Conservation (phyloP, 53 echinoderm and acorn worm species). For the Crossaster papposus region DNA sequence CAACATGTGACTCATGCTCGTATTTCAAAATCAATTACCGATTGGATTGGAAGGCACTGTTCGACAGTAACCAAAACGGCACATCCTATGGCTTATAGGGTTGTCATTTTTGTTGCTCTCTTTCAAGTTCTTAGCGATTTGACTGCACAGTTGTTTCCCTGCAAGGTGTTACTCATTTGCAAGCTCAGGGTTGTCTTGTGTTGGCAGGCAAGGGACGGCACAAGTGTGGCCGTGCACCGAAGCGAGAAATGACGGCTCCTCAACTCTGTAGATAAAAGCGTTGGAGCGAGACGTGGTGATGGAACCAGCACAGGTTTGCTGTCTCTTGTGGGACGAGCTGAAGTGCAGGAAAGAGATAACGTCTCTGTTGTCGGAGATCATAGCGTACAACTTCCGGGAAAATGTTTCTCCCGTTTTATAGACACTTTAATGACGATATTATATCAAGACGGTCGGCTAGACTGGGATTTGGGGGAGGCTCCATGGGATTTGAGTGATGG, state of each 20-base stretch:
- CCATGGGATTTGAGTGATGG: background rate
- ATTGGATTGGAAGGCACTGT: too few relatives aligned
- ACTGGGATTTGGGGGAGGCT: background rate
- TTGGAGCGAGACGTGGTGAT: background rate
- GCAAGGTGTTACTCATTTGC: slow-evolving; percentile 11
- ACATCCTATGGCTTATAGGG: too few relatives aligned
- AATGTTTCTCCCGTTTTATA: background rate
- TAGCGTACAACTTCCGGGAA: background rate
- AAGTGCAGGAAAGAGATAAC: slow-evolving; percentile 31
- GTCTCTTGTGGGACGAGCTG: background rate
- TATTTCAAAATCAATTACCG: slow-evolving; percentile 34
- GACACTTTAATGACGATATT: background rate
- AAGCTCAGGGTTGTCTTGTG: background rate
- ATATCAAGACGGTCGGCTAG: background rate
- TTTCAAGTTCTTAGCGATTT: too few relatives aligned
- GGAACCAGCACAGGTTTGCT: background rate
- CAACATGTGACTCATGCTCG: slow-evolving; percentile 13
- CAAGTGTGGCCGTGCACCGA: slow-evolving; percentile 2
- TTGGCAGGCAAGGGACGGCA: background rate
- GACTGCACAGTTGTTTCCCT: background rate
- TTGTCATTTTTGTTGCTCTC: too few relatives aligned
- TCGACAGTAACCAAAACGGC: too few relatives aligned
- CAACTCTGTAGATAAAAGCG: background rate
- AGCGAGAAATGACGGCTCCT: slow-evolving; percentile 12
- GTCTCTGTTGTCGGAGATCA: background rate